These are phyloP conservation scores for Antennarius maculatus DNA, from an alignment of 2,797 vertebrate genomes.

Conservation along the genomic window DNA sequence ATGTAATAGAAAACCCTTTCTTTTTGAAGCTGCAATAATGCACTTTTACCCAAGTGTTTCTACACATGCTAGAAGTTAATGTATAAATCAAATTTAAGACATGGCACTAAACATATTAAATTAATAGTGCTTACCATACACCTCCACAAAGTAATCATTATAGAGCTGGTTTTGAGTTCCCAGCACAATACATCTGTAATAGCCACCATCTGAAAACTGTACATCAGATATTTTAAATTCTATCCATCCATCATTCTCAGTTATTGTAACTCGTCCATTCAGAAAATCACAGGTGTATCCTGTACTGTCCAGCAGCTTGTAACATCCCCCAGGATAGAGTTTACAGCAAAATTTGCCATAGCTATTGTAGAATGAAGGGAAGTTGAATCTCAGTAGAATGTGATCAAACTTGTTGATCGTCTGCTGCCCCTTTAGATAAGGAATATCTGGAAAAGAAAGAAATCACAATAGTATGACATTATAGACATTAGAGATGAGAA, in stretches of 20 bases:
- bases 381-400: conserved; percentile 65
- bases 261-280: conserved; percentile 63
- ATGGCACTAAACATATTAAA: not conserved
- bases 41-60: not conserved
- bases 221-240: conserved; percentile 71
- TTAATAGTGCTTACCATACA: conserved; percentile 65
- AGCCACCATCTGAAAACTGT: conserved; percentile 63
- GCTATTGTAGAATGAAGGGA: conserved; percentile 61
- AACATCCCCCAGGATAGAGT: conserved; percentile 51
- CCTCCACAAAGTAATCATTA: conserved; percentile 57
- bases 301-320: conserved; percentile 62
- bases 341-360: conserved; percentile 74
- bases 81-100: conserved; percentile 11
- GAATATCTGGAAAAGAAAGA: conserved; percentile 63
- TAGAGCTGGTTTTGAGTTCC: conserved; percentile 44
- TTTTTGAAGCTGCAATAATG: not conserved
- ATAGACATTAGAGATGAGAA: conserved; percentile 1
- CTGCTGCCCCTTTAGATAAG: conserved; percentile 57
- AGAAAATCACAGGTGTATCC: conserved; percentile 56
- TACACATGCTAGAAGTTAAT: not conserved
- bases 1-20: not conserved
- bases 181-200: conserved; percentile 72
- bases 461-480: not conserved
- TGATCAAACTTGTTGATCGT: conserved; percentile 43
- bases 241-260: conserved; percentile 57